These are phyloP conservation scores for Acronicta psi DNA, from an alignment of 2,888 invertebrate species.

Conservation along the genomic window DNA sequence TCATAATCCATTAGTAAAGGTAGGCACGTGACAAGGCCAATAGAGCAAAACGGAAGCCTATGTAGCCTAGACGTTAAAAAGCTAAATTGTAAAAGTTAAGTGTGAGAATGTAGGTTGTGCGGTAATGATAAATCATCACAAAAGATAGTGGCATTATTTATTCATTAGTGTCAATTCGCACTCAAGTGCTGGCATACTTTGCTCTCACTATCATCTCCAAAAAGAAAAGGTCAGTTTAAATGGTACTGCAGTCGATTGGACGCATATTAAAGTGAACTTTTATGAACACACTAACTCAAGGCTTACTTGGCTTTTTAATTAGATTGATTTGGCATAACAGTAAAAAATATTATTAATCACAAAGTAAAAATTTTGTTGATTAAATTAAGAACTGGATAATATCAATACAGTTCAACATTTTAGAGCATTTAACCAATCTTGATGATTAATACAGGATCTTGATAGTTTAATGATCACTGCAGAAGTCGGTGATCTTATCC, in stretches of 20 bases:
- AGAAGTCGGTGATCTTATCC: too few species aligned
- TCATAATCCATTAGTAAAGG: constrained; percentile 7
- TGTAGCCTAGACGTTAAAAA: constrained; percentile 1
- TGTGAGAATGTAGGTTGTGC: constrained; percentile 29
- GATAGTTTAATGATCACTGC: too few species aligned
- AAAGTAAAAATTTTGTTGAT: too few species aligned
- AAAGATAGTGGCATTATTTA: constrained; percentile 29
- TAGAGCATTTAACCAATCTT: too few species aligned
- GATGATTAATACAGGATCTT: too few species aligned
- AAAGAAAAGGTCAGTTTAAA: neutral
- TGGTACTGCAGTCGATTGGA: neutral
- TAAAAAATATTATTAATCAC: too few species aligned
- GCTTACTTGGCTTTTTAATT: too few species aligned
- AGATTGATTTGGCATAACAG: too few species aligned
- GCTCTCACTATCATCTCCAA: constrained; percentile 7
- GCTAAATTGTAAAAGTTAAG: constrained; percentile 8
- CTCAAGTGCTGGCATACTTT: constrained; percentile 5
- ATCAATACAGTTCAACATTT: too few species aligned
- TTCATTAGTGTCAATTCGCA: constrained; percentile 32
- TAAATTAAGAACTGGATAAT: too few species aligned
- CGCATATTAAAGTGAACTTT: neutral
- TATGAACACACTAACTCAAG: too few species aligned
- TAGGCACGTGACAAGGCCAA: constrained; percentile 7
- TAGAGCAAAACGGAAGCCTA: neutral
- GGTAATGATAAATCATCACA: constrained; percentile 1